These are phyloP conservation scores for Microctonus hyperodae DNA, from an alignment of 2,888 invertebrate genomes.

Conservation along the genomic window DNA sequence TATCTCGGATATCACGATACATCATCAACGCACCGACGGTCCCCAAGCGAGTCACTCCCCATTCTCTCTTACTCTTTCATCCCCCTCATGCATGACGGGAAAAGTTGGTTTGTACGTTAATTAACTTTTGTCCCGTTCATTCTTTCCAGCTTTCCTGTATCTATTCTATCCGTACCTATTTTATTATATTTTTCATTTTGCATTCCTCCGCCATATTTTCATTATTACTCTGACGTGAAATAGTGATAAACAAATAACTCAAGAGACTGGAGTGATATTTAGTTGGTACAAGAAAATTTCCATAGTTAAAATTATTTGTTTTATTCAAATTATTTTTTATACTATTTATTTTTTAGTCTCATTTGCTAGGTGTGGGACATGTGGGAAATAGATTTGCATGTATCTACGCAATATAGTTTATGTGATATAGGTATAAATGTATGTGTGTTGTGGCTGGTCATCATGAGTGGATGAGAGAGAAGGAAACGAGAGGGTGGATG, in stretches of 20 bases:
- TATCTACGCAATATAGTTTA: not conserved
- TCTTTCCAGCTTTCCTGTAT: not conserved
- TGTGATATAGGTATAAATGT: not conserved
- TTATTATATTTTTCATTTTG: not conserved
- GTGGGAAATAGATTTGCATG: not conserved
- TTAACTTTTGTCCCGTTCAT: constrained; percentile 28
- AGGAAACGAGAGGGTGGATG: not conserved
- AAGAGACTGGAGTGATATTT: not conserved
- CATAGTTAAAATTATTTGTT: not conserved
- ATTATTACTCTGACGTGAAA: not conserved
- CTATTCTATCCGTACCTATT: constrained; percentile 4
- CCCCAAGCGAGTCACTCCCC: constrained; percentile 6
- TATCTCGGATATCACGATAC: constrained; percentile 21
- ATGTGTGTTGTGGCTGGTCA: constrained; percentile 20
- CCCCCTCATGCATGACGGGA: constrained; percentile 8
- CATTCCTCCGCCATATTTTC: not conserved
- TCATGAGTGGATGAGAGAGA: constrained; percentile 11
- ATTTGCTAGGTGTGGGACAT: not conserved
- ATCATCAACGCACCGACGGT: constrained; percentile 20
- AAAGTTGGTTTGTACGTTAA: constrained; percentile 36
- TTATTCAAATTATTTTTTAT: not conserved
- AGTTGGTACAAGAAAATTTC: not conserved
- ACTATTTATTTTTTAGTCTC: not conserved
- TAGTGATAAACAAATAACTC: constrained; percentile 16
- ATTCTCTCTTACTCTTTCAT: not conserved